phyloP scores from a whole-genome alignment of 2,888 invertebrate genomes.

The Caenorhabditis afra region DNA sequence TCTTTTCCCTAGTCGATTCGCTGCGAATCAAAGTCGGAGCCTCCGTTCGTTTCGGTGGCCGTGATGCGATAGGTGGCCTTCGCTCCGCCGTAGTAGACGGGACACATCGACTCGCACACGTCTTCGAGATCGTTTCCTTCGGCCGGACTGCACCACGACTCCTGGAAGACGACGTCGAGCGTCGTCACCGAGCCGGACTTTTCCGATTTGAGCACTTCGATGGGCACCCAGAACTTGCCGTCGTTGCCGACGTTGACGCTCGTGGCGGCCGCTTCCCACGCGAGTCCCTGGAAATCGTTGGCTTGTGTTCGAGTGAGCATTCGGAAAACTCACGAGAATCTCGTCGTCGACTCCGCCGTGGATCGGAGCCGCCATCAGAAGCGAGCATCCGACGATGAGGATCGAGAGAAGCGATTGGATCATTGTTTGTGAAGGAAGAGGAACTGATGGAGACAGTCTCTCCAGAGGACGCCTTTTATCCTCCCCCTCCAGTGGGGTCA shows the following conservation, averaged over 20 bases:
- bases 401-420: too few relatives aligned
- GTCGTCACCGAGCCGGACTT: conserved; percentile 52
- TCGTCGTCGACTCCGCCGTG: conserved; percentile 48
- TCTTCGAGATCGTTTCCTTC: conserved; percentile 70
- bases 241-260: conserved; percentile 60
- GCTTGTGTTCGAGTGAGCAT: too few relatives aligned
- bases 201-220: conserved; percentile 39
- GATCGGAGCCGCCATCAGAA: conserved; percentile 29
- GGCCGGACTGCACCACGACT: conserved; percentile 62
- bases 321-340: conserved; percentile 28
- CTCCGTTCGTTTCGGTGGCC: conserved; percentile 53
- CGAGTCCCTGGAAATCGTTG: conserved; percentile 67
- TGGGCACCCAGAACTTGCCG: conserved; percentile 64
- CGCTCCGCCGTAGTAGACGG: conserved; percentile 64
- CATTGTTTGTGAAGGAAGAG: too few relatives aligned
- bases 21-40: conserved; percentile 40
- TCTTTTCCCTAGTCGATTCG: conserved; percentile 53
- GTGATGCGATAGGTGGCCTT: conserved; percentile 60
- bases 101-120: conserved; percentile 70
- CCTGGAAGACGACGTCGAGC: conserved; percentile 65
- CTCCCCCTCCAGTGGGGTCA: conserved; percentile 23
- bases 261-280: conserved; percentile 68
- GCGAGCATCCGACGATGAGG: conserved; percentile 27
- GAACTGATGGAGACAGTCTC: too few relatives aligned
- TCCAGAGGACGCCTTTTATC: not conserved